A percentile compares a stretch with the other conserved stretches of the same genome.
Evolutionary conservation across 2,113 vertebrate genomes (phyloP).

Genomic region (Sceloporus undulatus): DNA sequence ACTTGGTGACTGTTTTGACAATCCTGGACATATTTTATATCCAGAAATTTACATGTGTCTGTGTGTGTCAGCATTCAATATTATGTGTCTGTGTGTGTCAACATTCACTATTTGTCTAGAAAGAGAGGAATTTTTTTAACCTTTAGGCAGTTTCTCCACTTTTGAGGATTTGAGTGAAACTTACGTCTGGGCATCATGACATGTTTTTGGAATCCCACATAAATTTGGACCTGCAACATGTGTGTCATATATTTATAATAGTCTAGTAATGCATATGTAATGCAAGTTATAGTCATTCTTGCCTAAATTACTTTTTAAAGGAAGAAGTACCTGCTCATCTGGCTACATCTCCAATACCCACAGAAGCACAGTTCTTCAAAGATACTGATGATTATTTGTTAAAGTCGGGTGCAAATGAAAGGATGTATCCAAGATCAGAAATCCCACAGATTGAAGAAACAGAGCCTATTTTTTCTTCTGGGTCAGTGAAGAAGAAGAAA

Average conservation of each 20-base stretch:
- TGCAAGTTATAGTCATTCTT: background rate
- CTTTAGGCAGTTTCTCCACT: no score
- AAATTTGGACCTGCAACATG: background rate
- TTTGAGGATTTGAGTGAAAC: no score
- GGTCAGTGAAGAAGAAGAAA: constrained; percentile 91
- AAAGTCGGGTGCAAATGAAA: constrained; percentile 75
- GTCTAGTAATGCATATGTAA: constrained; percentile 11
- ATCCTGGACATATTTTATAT: no score
- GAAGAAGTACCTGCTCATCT: constrained; percentile 91
- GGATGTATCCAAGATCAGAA: constrained; percentile 68
- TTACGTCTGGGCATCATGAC: background rate
- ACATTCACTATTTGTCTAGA: no score
- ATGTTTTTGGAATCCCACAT: background rate
- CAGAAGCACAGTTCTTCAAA: constrained; percentile 86
- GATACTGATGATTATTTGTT: constrained; percentile 76
- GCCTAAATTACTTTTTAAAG: constrained; percentile 69
- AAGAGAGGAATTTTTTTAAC: no score
- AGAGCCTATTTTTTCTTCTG: constrained; percentile 78
- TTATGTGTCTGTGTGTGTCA: no score
- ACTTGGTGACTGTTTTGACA: no score
- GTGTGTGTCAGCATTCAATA: no score
- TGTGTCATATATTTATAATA: background rate
- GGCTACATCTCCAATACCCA: constrained; percentile 94
- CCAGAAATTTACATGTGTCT: no score
- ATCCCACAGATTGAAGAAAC: constrained; percentile 74